phyloP scores from a whole-genome alignment of 1,140 invertebrate genomes.

The Lepidostoma basale region DNA sequence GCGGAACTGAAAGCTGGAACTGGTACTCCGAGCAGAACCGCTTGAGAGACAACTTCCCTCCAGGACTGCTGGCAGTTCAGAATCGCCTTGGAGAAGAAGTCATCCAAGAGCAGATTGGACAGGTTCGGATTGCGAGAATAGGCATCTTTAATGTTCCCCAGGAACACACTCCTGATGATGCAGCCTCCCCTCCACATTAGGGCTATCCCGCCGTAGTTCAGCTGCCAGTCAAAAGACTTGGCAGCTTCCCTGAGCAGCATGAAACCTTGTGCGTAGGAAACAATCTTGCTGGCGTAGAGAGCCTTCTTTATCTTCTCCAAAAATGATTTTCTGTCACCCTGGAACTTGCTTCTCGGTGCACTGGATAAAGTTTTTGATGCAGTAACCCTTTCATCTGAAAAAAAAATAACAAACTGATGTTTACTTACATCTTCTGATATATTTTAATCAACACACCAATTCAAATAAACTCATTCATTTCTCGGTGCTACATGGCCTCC shows the following conservation, averaged over 20 bases:
- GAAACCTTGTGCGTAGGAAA: slow-evolving; percentile 99
- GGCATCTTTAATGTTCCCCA: slow-evolving; percentile 96
- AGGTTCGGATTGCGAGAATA: slow-evolving; percentile 92
- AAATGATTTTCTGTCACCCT: slow-evolving; percentile 81
- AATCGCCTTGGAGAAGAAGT: slow-evolving; percentile 92
- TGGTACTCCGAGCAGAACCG: slow-evolving; percentile 82
- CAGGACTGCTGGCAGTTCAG: slow-evolving; percentile 76
- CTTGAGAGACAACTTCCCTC: slow-evolving; percentile 70
- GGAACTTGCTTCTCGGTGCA: slow-evolving; percentile 62
- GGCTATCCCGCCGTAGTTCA: slow-evolving; percentile 98
- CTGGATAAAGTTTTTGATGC: slow-evolving; percentile 80
- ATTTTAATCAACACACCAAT: not conserved
- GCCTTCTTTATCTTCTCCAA: slow-evolving; percentile 79
- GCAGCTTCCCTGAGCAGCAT: slow-evolving; percentile 97
- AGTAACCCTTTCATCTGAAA: slow-evolving; percentile 72
- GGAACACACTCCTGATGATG: slow-evolving; percentile 95
- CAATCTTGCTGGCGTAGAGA: slow-evolving; percentile 97
- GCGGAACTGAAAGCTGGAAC: slow-evolving; percentile 92
- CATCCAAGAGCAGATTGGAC: slow-evolving; percentile 90
- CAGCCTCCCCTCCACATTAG: slow-evolving; percentile 99
- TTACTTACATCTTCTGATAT: too few species aligned
- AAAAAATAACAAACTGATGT: not conserved
- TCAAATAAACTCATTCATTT: too few species aligned
- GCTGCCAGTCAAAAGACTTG: slow-evolving; percentile 86
- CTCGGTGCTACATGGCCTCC: too few species aligned